These are phyloP conservation scores for Caenorhabditis sp. DNA, from an alignment of 2,888 invertebrate species.

Conservation along the genomic window DNA sequence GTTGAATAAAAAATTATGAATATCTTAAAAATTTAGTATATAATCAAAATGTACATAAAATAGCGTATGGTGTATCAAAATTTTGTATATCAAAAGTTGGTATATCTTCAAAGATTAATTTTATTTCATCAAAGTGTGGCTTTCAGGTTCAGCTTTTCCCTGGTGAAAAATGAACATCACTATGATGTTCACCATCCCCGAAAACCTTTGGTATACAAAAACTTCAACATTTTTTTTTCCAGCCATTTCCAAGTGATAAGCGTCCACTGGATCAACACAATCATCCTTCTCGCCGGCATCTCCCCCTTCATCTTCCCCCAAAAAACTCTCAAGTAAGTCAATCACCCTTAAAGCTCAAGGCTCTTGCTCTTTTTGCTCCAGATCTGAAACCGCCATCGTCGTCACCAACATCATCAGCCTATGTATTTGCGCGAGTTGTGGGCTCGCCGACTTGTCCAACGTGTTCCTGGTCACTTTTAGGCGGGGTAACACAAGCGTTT, in stretches of 20 bases:
- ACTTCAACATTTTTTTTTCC: too few relatives aligned
- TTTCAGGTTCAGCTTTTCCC: too few relatives aligned
- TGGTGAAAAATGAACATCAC: too few relatives aligned
- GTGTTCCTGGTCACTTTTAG: conserved; percentile 12
- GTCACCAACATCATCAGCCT: conserved; percentile 28
- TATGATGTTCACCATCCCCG: too few relatives aligned
- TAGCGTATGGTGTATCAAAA: too few relatives aligned
- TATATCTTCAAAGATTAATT: too few relatives aligned
- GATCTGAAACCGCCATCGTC: conserved; percentile 36
- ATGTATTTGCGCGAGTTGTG: conserved; percentile 30
- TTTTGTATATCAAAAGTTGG: too few relatives aligned
- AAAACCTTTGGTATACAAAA: too few relatives aligned
- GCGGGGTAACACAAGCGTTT: conserved; percentile 11
- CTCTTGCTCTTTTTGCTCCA: conserved; percentile 4
- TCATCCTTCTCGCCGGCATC: conserved; percentile 30
- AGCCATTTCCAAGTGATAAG: conserved; percentile 39
- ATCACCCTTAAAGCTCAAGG: neutral
- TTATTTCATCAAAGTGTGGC: too few relatives aligned
- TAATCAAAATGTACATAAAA: too few relatives aligned
- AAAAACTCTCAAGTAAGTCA: neutral
- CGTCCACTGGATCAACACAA: conserved; percentile 37
- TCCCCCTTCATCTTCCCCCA: conserved; percentile 25
- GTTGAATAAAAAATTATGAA: too few relatives aligned
- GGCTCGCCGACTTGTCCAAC: conserved; percentile 29
- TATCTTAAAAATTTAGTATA: too few relatives aligned